Evolutionary conservation across 1,140 invertebrate genomes (phyloP).

Genomic region (Halyomorpha halys): DNA sequence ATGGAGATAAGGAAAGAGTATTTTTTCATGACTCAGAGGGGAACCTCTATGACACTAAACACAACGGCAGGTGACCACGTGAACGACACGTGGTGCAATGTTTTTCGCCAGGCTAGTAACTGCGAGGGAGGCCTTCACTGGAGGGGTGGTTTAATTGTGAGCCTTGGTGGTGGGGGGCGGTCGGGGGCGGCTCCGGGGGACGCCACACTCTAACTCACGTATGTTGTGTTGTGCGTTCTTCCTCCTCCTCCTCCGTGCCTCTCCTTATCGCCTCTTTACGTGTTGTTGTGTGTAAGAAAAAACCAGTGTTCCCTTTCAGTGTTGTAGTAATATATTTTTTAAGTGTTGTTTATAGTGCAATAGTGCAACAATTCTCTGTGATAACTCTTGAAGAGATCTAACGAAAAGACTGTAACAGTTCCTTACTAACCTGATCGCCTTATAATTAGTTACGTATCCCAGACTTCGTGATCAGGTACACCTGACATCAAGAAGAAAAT

Average conservation of each 20-base stretch:
- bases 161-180: neutral
- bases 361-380: neutral
- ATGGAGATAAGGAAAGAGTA: too few species aligned
- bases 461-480: too few species aligned
- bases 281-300: too few species aligned
- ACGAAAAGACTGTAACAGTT: conserved; percentile 4
- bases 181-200: neutral
- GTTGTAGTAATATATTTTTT: neutral
- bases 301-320: too few species aligned
- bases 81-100: neutral
- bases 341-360: neutral
- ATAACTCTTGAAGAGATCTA: neutral
- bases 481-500: too few species aligned
- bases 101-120: neutral
- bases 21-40: too few species aligned
- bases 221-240: conserved; percentile 16
- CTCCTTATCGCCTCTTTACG: neutral
- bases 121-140: neutral
- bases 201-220: neutral
- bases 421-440: too few species aligned
- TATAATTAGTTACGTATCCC: too few species aligned
- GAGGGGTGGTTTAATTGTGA: conserved; percentile 17
- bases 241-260: neutral
- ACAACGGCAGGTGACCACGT: too few species aligned
- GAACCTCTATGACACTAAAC: too few species aligned